phyloP scores from a whole-genome alignment of 92 coral and sea anemone genomes.

The Phenganax marumi region DNA sequence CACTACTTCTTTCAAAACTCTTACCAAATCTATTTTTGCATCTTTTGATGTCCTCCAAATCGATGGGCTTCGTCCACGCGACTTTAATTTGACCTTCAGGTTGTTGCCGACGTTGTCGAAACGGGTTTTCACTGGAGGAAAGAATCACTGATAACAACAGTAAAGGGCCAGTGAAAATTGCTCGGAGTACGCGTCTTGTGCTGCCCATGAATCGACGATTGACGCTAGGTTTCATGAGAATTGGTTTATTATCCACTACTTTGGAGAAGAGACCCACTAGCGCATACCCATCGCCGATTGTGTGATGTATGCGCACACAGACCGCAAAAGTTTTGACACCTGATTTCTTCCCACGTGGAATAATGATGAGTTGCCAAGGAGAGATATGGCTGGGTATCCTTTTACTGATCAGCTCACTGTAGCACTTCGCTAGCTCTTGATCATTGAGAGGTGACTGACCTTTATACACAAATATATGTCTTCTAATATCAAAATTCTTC shows the following conservation, averaged over 20 bases:
- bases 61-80: conserved; percentile 80
- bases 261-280: conserved; percentile 71
- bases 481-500: conserved; percentile 72
- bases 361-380: conserved; percentile 80
- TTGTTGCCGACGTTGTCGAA: conserved; percentile 59
- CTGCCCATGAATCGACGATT: conserved; percentile 62
- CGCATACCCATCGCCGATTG: conserved; percentile 89
- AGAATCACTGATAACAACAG: conserved; percentile 77
- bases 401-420: conserved; percentile 64
- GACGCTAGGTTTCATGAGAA: conserved; percentile 57
- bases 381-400: conserved; percentile 71
- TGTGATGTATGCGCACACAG: conserved; percentile 85
- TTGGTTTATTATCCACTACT: conserved; percentile 87
- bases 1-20: background rate
- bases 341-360: conserved; percentile 58
- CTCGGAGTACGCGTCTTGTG: conserved; percentile 16
- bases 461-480: conserved; percentile 62
- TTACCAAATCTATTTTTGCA: conserved; percentile 82
- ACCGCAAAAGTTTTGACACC: conserved; percentile 67
- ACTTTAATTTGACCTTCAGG: conserved; percentile 74
- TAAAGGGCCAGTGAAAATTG: conserved; percentile 81
- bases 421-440: conserved; percentile 60
- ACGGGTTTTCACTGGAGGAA: conserved; percentile 72
- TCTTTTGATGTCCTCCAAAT: conserved; percentile 70
- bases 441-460: conserved; percentile 72